These are phyloP conservation scores for Synaphobranchus kaupii DNA, from an alignment of 2,797 vertebrate species.

Conservation along the genomic window DNA sequence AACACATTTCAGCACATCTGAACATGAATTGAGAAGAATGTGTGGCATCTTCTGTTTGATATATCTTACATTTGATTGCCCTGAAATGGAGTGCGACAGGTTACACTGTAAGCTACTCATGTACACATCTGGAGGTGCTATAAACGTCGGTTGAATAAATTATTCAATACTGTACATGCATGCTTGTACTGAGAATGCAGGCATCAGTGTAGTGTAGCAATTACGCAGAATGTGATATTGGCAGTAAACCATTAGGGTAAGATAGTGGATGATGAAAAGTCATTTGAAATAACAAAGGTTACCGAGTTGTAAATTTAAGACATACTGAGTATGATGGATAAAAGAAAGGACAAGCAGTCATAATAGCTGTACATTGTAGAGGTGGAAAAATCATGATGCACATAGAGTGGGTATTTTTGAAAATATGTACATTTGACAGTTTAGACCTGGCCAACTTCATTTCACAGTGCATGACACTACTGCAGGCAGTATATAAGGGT, in stretches of 20 bases:
- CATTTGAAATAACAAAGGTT: not conserved
- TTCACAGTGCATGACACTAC: not conserved
- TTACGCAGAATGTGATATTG: not conserved
- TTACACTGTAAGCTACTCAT: not conserved
- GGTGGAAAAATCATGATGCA: not conserved
- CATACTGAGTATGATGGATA: not conserved
- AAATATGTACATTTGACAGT: not conserved
- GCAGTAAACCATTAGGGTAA: not conserved
- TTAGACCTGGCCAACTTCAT: not conserved
- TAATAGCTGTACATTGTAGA: not conserved
- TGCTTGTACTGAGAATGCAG: too few species aligned
- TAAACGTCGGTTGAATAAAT: not conserved
- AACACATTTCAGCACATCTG: too few species aligned
- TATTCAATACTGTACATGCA: not conserved
- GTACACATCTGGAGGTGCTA: not conserved
- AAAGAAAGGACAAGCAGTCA: not conserved
- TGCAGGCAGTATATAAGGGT: not conserved
- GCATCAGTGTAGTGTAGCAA: not conserved
- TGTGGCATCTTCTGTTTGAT: too few species aligned
- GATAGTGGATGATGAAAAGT: not conserved
- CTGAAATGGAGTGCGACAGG: not conserved
- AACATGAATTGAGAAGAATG: too few species aligned
- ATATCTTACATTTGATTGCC: too few species aligned
- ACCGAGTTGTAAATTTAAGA: not conserved
- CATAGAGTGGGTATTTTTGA: not conserved